Conservation (phyloP, 1,140 invertebrate genomes). For the Pissodes strobi region DNA sequence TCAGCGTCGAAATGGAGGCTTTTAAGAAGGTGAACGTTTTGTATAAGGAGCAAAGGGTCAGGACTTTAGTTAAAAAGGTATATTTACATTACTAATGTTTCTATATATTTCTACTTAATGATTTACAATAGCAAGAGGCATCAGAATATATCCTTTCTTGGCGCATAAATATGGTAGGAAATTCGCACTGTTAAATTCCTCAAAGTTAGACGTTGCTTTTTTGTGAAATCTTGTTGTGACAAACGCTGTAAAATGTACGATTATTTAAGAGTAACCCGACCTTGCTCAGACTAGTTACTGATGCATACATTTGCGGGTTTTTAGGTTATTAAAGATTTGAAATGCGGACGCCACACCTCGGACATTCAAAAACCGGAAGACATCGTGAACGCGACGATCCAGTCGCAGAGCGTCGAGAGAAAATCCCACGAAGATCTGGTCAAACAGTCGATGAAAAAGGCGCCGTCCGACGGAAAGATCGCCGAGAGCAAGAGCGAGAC, state of each 20-base stretch:
- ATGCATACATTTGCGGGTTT: too few species aligned
- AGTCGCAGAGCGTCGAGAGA: slow-evolving; percentile 57
- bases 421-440: slow-evolving; percentile 58
- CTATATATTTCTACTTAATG: too few species aligned
- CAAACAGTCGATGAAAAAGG: slow-evolving; percentile 47
- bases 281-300: too few species aligned
- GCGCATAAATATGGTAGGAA: too few species aligned
- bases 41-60: slow-evolving; percentile 71
- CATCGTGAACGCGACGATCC: slow-evolving; percentile 71
- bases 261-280: too few species aligned
- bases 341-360: slow-evolving; percentile 60
- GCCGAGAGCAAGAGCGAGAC: slow-evolving; percentile 53
- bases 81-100: too few species aligned
- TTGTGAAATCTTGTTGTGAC: too few species aligned
- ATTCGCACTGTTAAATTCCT: too few species aligned
- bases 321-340: slow-evolving; percentile 70
- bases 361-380: slow-evolving; percentile 68
- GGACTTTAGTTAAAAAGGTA: slow-evolving; percentile 60
- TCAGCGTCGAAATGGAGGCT: slow-evolving; percentile 66
- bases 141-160: too few species aligned
- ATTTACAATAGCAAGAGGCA: too few species aligned
- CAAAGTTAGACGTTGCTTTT: too few species aligned
- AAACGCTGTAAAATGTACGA: too few species aligned
- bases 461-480: slow-evolving; percentile 49
- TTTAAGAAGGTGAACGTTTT: slow-evolving; percentile 71